phyloP scores from a whole-genome alignment of 2,888 invertebrate species.

The Dusona sp. region DNA sequence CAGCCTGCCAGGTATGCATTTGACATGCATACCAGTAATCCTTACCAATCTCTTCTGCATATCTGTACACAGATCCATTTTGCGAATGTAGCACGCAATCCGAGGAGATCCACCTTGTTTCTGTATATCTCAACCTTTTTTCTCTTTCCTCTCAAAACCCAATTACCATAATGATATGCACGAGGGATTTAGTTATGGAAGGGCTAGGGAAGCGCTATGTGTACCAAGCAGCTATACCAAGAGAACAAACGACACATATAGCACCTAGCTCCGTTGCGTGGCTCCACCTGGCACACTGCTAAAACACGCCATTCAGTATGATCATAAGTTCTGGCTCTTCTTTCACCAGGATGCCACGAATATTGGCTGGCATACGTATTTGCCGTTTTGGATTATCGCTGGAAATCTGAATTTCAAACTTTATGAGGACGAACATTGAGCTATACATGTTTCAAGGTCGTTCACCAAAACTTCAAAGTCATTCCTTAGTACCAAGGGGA shows the following conservation, averaged over 20 bases:
- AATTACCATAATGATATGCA: conserved; percentile 80
- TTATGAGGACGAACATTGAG: neutral
- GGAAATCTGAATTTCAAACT: neutral
- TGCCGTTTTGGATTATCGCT: neutral
- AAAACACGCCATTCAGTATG: conserved; percentile 69
- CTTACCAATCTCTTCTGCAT: conserved; percentile 38
- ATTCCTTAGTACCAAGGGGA: no score
- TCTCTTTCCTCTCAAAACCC: conserved; percentile 60
- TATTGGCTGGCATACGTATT: neutral
- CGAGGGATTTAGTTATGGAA: conserved; percentile 31
- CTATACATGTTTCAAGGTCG: conserved; percentile 7
- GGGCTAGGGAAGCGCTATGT: conserved; percentile 38
- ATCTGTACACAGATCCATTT: conserved; percentile 19
- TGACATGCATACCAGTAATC: conserved; percentile 29
- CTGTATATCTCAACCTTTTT: conserved; percentile 72
- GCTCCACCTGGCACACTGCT: conserved; percentile 76
- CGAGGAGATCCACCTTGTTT: conserved; percentile 29
- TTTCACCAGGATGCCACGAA: conserved; percentile 15
- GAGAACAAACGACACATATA: conserved; percentile 15
- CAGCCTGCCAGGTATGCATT: neutral
- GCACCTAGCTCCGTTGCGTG: conserved; percentile 70
- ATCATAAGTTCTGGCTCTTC: neutral
- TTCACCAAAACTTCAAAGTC: neutral
- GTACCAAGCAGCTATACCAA: conserved; percentile 17
- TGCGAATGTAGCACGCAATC: conserved; percentile 37